These are phyloP conservation scores for Pyralis farinalis DNA, from an alignment of 2,888 invertebrate species.

Conservation along the genomic window DNA sequence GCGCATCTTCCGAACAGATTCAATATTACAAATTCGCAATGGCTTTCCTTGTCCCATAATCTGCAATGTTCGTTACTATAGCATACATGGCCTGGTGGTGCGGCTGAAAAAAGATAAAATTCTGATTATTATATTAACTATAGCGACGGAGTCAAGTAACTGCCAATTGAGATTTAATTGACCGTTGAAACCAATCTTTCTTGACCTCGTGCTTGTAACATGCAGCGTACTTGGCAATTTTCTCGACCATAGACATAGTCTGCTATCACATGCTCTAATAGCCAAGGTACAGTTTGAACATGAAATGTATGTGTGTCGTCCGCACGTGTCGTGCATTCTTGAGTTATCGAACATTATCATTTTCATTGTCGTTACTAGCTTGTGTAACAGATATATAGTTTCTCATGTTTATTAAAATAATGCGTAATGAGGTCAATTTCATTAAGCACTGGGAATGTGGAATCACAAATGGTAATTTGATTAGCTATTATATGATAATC, in stretches of 20 bases:
- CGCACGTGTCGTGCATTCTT: conserved; percentile 18
- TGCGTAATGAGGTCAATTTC: conserved; percentile 35
- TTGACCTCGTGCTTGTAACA: conserved; percentile 30
- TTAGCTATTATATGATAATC: conserved; percentile 59
- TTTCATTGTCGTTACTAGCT: conserved; percentile 11
- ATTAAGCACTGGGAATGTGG: conserved; percentile 45
- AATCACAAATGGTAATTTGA: conserved; percentile 49
- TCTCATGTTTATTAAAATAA: conserved; percentile 32
- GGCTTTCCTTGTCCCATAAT: conserved; percentile 90
- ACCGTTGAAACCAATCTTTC: conserved; percentile 36
- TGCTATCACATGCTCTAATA: conserved; percentile 57
- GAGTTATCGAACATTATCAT: conserved; percentile 9
- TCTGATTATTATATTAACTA: conserved; percentile 3
- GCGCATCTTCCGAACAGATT: conserved; percentile 94
- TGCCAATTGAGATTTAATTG: conserved; percentile 19
- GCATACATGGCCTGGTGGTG: conserved; percentile 92
- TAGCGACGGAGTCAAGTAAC: conserved; percentile 6
- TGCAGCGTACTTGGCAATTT: conserved; percentile 49
- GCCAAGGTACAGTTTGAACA: conserved; percentile 44
- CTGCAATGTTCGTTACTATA: conserved; percentile 95
- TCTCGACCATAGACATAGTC: conserved; percentile 47
- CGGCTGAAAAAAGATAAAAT: conserved; percentile 81
- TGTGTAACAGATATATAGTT: conserved; percentile 30
- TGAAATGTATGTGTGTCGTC: conserved; percentile 28
- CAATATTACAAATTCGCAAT: conserved; percentile 94